Conservation (phyloP, 2,113 vertebrate genomes). For the Equus quagga region DNA sequence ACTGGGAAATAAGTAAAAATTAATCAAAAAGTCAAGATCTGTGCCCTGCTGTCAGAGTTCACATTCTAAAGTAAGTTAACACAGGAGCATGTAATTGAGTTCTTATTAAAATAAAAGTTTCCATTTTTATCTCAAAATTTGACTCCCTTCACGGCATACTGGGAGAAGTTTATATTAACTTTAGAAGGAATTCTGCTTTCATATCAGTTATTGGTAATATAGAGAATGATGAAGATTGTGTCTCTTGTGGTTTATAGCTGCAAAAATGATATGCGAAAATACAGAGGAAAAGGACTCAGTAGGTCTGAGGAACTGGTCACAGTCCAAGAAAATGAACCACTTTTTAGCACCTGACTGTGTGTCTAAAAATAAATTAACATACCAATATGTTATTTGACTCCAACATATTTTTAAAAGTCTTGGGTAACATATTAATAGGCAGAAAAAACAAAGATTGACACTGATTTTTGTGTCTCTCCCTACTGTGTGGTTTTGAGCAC, state of each 20-base stretch:
- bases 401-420: background rate
- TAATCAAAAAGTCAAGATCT: constrained; percentile 80
- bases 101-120: constrained; percentile 83
- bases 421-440: background rate
- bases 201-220: constrained; percentile 79
- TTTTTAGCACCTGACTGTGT: constrained; percentile 21
- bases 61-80: constrained; percentile 79
- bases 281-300: constrained; percentile 31
- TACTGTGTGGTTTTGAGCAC: background rate
- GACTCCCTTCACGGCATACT: constrained; percentile 61
- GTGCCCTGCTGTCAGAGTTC: constrained; percentile 75
- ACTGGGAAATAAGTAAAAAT: constrained; percentile 80
- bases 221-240: constrained; percentile 60
- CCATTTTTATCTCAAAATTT: constrained; percentile 75
- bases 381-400: constrained; percentile 18
- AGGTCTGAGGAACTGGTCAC: background rate
- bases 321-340: constrained; percentile 47
- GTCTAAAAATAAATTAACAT: constrained; percentile 69
- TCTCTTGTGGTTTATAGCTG: constrained; percentile 63
- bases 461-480: background rate
- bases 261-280: constrained; percentile 71
- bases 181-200: constrained; percentile 73
- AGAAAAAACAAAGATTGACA: background rate
- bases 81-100: constrained; percentile 76
- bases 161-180: constrained; percentile 81